These are phyloP conservation scores for Microctonus aethiopoides DNA, from an alignment of 2,888 invertebrate species.

Conservation along the genomic window DNA sequence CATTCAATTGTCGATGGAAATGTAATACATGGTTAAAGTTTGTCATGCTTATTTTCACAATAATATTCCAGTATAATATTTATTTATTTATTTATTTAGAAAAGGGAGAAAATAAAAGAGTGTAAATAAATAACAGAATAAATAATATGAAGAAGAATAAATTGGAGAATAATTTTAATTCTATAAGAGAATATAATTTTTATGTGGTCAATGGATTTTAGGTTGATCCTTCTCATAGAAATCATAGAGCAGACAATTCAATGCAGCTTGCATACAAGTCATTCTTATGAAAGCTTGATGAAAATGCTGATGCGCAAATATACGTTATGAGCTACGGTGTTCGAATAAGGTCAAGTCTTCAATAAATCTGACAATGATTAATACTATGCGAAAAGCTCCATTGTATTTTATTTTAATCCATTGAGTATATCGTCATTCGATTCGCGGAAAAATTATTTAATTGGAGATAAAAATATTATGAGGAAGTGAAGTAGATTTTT, in stretches of 20 bases:
- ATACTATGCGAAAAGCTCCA: neutral
- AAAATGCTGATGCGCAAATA: conserved; percentile 12
- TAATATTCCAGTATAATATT: no score
- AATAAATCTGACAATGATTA: conserved; percentile 6
- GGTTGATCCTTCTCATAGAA: neutral
- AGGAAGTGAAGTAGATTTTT: neutral
- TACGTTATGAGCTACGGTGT: conserved; percentile 1
- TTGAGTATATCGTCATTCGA: neutral
- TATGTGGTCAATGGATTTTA: neutral
- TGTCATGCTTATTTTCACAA: neutral
- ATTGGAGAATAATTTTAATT: no score
- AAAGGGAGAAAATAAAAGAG: no score
- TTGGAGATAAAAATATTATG: neutral
- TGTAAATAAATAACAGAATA: no score
- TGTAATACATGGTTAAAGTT: neutral
- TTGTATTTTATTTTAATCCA: conserved; percentile 2
- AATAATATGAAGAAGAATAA: no score
- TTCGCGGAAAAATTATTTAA: neutral
- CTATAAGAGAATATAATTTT: neutral
- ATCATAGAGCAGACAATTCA: neutral
- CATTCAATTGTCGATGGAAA: neutral
- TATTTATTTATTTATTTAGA: no score
- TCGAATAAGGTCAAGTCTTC: conserved; percentile 19
- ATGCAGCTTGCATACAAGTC: neutral
- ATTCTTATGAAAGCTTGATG: conserved; percentile 9